Evolutionary conservation across 2,113 vertebrate genomes (phyloP), one percentile per base, ranked within the genome.

Genomic region (Hyperoodon ampullatus): DNA sequence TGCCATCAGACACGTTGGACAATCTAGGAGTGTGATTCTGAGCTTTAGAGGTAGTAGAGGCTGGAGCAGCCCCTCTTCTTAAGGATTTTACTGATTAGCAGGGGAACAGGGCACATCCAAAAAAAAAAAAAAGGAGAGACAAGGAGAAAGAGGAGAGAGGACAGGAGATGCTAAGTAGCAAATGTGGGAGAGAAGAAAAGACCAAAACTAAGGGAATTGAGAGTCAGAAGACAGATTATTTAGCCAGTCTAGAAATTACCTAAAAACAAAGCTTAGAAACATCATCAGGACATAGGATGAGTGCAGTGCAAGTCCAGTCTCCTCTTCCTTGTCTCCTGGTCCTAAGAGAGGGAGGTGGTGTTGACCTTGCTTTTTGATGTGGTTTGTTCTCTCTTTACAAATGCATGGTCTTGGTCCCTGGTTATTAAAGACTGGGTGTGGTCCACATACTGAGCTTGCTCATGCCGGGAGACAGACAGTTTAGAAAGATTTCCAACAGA

Each of bases 251-350:
- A 2, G 84, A 92, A 50, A 4, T 10, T 18, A 21, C 1, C 84
- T 26, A 0, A 8, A 11, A 6, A 1, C 65, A 24, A 19, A 60
- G 42, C 82, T 55, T 4, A 19, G 60, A 30, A 10, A 0, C 3
- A 0, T 0, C 8, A 0, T 2, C 50, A 16, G 44, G 33, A 4
- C 19, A 0, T 0, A 30, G 6, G 1, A n/a, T 0, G 12, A 0
- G 2, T 39, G 39, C 3, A 0, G 0, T 0, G 0, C 7, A 11
- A 0, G 44, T 10, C 26, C 39, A 0, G 18, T 53, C 60, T 12
- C 35, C 68, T 23, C 7, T 16, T 4, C 85, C 60, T 19, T 0
- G 1, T 18, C 66, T 19, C 6, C 18, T 15, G 0, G 8, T 18
- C 16, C 53, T 6, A 1, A 19, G n/a, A 12, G 1, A 26, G 33